Conservation (phyloP, 2,797 vertebrate species). For the Ataeniobius toweri region DNA sequence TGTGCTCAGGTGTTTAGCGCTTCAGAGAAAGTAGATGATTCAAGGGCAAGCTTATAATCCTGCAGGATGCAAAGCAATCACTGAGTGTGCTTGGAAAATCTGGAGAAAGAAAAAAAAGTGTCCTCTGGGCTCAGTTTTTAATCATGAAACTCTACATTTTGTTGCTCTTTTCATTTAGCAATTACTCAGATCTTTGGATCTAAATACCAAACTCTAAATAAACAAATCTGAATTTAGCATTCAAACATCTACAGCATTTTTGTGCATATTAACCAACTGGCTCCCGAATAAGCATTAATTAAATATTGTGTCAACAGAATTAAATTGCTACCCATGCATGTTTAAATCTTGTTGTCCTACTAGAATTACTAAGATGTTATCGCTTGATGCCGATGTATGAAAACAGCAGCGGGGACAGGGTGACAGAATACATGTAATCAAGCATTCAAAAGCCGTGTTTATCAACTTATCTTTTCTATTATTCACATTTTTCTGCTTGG, state of each 20-base stretch:
- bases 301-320: conserved; percentile 14
- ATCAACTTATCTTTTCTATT: conserved; percentile 58
- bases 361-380: conserved; percentile 51
- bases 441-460: conserved; percentile 52
- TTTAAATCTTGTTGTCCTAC: conserved; percentile 48
- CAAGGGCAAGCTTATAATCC: conserved; percentile 32
- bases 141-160: conserved; percentile 9
- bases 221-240: not conserved
- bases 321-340: conserved; percentile 15
- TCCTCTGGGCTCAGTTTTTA: not conserved
- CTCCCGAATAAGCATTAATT: not conserved
- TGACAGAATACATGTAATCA: conserved; percentile 30
- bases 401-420: conserved; percentile 25
- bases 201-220: not conserved
- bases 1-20: conserved; percentile 53
- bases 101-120: not conserved
- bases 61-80: conserved; percentile 23
- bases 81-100: not conserved
- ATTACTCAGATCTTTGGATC: not conserved
- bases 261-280: not conserved
- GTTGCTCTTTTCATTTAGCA: not conserved
- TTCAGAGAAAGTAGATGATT: conserved; percentile 23
- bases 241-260: not conserved
- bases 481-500: conserved; percentile 61
- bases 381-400: conserved; percentile 36